Percentiles rank a stretch among this genome's conserved stretches.
These are phyloP conservation scores for Osmerus mordax DNA, from an alignment of 2,113 vertebrate genomes.

Conservation along the genomic window DNA sequence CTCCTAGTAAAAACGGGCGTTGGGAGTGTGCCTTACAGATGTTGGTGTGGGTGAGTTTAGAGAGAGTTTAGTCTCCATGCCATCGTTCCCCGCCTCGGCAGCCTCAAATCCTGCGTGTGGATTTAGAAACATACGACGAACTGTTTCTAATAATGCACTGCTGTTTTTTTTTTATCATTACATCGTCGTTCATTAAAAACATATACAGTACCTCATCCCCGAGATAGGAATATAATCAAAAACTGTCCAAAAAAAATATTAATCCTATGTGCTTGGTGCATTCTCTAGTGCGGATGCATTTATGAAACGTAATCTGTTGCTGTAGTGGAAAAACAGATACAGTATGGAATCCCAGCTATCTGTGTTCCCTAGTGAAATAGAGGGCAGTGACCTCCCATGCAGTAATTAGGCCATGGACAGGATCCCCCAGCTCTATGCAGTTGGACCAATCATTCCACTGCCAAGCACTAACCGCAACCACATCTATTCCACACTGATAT, in stretches of 20 bases:
- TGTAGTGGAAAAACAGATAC: slow-evolving; percentile 31
- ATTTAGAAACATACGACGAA: neutral
- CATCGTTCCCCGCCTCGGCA: no score
- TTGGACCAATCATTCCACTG: slow-evolving; percentile 34
- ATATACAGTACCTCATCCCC: no score
- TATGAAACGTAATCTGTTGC: slow-evolving; percentile 46
- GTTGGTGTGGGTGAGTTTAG: no score
- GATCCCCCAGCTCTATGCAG: slow-evolving; percentile 33
- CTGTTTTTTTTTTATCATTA: no score
- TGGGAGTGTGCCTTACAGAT: neutral
- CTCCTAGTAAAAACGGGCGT: neutral
- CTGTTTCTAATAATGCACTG: no score
- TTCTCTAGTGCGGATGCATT: slow-evolving; percentile 5
- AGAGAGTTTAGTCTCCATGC: no score
- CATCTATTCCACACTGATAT: no score
- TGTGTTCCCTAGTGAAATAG: slow-evolving; percentile 54
- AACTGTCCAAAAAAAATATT: neutral
- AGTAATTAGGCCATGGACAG: slow-evolving; percentile 54
- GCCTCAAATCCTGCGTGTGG: neutral
- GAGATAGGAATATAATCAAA: no score
- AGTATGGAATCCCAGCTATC: slow-evolving; percentile 48
- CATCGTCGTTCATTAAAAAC: no score
- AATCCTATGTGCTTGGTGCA: slow-evolving; percentile 20
- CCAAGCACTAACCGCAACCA: slow-evolving; percentile 11
- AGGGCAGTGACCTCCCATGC: slow-evolving; percentile 53